A percentile compares a stretch with the other conserved stretches of the same genome.
These are phyloP conservation scores for Digitonthophagus gazella DNA, from an alignment of 2,888 invertebrate genomes.

Conservation along the genomic window DNA sequence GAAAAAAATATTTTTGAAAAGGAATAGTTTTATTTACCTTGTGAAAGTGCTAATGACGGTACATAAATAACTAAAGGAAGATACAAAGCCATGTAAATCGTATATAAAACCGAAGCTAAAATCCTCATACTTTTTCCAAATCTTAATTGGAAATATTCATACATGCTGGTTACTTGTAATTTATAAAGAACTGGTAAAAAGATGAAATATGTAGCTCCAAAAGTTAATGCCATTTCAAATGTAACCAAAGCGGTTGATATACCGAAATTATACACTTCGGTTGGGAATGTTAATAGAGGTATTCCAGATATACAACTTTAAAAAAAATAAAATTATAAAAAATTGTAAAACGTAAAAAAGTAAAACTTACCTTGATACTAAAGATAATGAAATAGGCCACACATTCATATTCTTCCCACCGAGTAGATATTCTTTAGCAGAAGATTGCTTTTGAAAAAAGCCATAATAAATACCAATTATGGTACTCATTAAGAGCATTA, in stretches of 20 bases:
- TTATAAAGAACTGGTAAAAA: conserved; percentile 66
- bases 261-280: conserved; percentile 72
- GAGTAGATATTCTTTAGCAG: conserved; percentile 66
- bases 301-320: conserved; percentile 71
- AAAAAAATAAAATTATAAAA: conserved; percentile 27
- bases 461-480: conserved; percentile 61
- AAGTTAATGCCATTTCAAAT: conserved; percentile 47
- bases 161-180: conserved; percentile 67
- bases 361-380: conserved; percentile 65
- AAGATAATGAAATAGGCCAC: conserved; percentile 69
- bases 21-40: conserved; percentile 58
- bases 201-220: conserved; percentile 42
- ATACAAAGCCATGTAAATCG: conserved; percentile 59
- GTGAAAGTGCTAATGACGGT: conserved; percentile 67
- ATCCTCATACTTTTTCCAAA: conserved; percentile 61
- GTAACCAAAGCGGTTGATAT: conserved; percentile 58
- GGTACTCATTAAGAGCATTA: conserved; percentile 54
- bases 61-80: conserved; percentile 69
- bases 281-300: conserved; percentile 70
- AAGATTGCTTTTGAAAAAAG: conserved; percentile 57
- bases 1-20: not conserved
- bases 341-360: not conserved
- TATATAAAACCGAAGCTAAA: conserved; percentile 61
- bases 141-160: conserved; percentile 66
- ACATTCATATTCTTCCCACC: conserved; percentile 70